Conservation (phyloP, 1,140 invertebrate genomes). For the Phocides pigmalion region DNA sequence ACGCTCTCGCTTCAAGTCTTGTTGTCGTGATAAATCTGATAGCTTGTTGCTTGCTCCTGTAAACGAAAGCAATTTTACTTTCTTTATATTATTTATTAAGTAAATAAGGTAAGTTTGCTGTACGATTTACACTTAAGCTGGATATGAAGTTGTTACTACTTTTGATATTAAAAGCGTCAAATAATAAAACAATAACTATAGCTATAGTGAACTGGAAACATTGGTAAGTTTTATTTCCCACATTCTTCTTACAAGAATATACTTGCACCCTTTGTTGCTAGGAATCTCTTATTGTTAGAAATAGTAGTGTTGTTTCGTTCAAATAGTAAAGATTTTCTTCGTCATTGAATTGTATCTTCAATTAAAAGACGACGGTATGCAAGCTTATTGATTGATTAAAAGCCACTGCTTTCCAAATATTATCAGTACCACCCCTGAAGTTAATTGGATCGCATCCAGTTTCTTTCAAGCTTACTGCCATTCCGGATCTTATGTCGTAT, state of each 20-base stretch:
- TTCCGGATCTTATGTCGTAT: slow-evolving; percentile 29
- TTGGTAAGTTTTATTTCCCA: no score
- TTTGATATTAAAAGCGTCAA: no score
- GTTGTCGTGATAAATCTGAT: slow-evolving; percentile 11
- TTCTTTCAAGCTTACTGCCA: slow-evolving; percentile 24
- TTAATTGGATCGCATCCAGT: slow-evolving; percentile 20
- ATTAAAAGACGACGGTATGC: not conserved
- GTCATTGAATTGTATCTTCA: not conserved
- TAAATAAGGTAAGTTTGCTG: no score
- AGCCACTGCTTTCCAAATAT: slow-evolving; percentile 16
- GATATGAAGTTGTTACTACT: no score
- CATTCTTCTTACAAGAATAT: no score
- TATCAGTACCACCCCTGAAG: slow-evolving; percentile 19
- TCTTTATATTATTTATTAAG: not conserved
- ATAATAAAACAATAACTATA: no score
- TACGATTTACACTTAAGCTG: no score
- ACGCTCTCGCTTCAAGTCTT: slow-evolving; percentile 5
- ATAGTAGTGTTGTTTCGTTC: no score
- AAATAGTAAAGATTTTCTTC: not conserved
- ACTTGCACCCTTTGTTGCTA: no score
- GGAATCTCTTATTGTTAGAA: no score
- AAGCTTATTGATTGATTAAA: slow-evolving; percentile 14
- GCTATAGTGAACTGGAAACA: no score
- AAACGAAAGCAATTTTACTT: not conserved
- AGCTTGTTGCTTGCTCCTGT: not conserved